Conservation (phyloP, 2,113 vertebrate genomes). For the Salminus brasiliensis region DNA sequence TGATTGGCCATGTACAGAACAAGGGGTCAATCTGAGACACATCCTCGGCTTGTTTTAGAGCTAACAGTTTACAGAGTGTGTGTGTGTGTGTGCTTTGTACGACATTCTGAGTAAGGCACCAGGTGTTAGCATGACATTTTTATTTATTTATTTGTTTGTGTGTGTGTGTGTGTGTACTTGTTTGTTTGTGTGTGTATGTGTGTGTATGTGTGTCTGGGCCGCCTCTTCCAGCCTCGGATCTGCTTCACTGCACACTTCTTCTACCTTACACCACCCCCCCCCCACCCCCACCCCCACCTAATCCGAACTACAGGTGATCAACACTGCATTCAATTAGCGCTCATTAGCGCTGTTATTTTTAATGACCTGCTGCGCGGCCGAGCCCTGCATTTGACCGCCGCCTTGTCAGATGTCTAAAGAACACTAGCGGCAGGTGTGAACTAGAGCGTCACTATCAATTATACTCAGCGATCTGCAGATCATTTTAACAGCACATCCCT, state of each 20-base stretch:
- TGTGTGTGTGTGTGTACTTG: not conserved
- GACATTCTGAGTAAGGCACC: no score
- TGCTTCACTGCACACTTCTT: no score
- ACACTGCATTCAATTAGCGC: slow-evolving; percentile 12
- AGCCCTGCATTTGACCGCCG: not conserved
- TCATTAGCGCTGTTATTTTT: slow-evolving; percentile 31
- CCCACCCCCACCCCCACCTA: not conserved
- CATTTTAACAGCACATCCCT: not conserved
- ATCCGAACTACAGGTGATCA: slow-evolving; percentile 9
- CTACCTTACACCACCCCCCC: not conserved
- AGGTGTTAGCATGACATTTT: not conserved
- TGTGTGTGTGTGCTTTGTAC: no score
- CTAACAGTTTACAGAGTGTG: no score
- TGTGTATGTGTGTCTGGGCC: not conserved
- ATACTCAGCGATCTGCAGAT: not conserved
- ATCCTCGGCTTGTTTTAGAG: no score
- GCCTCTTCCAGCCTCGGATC: not conserved
- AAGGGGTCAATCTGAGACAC: no score
- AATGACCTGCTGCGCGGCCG: slow-evolving; percentile 30
- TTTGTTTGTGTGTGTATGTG: not conserved
- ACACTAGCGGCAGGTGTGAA: not conserved
- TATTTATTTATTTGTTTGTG: not conserved
- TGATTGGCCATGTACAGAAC: no score
- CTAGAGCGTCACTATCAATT: not conserved
- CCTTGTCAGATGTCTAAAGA: not conserved